A percentile compares a stretch with the other conserved stretches of the same genome.
Evolutionary conservation across 2,888 invertebrate genomes (phyloP).

Genomic region (Melangyna quadrimaculata): DNA sequence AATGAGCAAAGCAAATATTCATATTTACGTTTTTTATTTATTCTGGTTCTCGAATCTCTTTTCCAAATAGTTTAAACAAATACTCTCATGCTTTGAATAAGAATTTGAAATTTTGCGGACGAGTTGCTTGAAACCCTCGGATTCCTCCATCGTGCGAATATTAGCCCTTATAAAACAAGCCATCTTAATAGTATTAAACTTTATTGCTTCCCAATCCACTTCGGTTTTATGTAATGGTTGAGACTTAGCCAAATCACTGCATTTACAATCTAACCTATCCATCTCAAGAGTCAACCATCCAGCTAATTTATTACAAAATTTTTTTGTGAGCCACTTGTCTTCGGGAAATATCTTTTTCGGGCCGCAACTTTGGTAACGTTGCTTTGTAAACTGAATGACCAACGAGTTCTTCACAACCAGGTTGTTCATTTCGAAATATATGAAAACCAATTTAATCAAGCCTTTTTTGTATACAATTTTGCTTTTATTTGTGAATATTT

Average conservation of each 20-base stretch:
- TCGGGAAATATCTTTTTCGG: slow-evolving; percentile 21
- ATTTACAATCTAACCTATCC: not conserved
- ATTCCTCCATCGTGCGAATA: not conserved
- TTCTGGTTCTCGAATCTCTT: slow-evolving; percentile 4
- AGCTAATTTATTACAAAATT: not conserved
- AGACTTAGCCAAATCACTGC: not conserved
- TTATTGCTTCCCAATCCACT: not conserved
- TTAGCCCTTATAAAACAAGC: slow-evolving; percentile 13
- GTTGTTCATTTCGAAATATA: slow-evolving; percentile 9
- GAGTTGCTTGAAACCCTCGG: not conserved
- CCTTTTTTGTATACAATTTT: too few species aligned
- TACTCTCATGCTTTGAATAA: not conserved
- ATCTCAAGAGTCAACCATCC: not conserved
- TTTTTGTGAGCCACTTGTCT: slow-evolving; percentile 36
- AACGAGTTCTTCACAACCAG: not conserved
- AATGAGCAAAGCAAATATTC: too few species aligned
- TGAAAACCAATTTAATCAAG: not conserved
- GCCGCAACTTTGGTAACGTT: not conserved
- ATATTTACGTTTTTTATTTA: slow-evolving; percentile 11
- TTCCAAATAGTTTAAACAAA: slow-evolving; percentile 7
- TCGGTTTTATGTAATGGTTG: not conserved
- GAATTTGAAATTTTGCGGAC: not conserved
- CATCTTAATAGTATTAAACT: not conserved
- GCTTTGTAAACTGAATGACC: not conserved
- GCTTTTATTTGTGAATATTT: too few species aligned